These are phyloP conservation scores for Piscicola geometra DNA, from an alignment of 2,888 invertebrate species.

Conservation along the genomic window DNA sequence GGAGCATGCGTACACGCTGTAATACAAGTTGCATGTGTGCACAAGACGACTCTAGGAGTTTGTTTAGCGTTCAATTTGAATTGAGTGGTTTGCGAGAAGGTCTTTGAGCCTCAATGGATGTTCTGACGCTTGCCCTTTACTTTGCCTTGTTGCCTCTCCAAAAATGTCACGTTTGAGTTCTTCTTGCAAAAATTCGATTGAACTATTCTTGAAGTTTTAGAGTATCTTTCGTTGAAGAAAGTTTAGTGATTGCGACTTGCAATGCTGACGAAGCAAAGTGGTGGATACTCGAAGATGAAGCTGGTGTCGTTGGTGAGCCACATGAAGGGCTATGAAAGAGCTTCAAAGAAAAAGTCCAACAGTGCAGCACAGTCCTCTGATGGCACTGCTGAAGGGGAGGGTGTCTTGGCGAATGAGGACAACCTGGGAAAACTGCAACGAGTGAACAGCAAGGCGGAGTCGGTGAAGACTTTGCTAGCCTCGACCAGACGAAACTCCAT, in stretches of 20 bases:
- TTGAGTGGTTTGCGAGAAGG: too few relatives aligned
- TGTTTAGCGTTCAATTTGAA: too few relatives aligned
- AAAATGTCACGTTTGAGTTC: too few relatives aligned
- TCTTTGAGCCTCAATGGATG: too few relatives aligned
- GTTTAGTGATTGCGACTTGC: not conserved
- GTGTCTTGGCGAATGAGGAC: not conserved
- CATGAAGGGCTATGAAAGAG: not conserved
- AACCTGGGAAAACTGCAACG: not conserved
- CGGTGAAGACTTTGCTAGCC: not conserved
- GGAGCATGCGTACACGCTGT: too few relatives aligned
- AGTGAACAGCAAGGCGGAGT: not conserved
- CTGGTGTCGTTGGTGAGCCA: slow-evolving; percentile 10
- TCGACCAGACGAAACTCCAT: not conserved
- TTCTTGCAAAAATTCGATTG: too few relatives aligned
- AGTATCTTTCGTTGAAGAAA: too few relatives aligned
- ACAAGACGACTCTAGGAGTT: too few relatives aligned
- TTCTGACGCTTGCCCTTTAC: too few relatives aligned
- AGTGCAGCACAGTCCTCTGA: not conserved
- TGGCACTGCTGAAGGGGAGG: not conserved
- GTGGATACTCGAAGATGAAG: slow-evolving; percentile 25
- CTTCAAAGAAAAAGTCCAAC: not conserved
- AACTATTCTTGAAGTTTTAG: too few relatives aligned
- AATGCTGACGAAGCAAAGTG: not conserved
- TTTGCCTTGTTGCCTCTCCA: too few relatives aligned
- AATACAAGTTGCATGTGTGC: too few relatives aligned